Evolutionary conservation across 2,113 vertebrate genomes (phyloP).

Genomic region (Orthonyx spaldingii): DNA sequence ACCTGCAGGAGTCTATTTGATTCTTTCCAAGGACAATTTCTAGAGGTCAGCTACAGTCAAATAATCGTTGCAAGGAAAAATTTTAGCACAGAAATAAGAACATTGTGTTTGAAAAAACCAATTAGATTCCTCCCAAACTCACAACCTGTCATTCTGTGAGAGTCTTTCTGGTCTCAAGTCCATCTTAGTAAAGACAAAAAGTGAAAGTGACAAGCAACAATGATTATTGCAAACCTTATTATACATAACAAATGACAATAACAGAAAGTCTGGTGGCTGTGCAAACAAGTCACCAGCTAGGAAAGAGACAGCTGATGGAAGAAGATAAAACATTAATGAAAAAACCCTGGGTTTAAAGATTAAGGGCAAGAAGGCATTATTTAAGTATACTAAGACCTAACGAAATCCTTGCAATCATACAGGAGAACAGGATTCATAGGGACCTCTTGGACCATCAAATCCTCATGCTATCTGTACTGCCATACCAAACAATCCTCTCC

Average conservation of each 20-base stretch:
- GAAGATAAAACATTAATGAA: constrained; percentile 16
- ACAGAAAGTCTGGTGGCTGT: background rate
- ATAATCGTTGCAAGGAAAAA: background rate
- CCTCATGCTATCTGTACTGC: background rate
- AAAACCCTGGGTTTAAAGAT: constrained; percentile 19
- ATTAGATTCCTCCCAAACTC: background rate
- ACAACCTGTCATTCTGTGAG: background rate
- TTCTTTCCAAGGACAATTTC: background rate
- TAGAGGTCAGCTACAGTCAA: background rate
- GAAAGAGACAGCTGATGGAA: background rate
- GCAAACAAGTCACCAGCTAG: background rate
- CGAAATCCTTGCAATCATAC: background rate
- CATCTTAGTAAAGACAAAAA: background rate
- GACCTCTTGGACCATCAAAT: background rate
- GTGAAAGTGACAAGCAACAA: background rate
- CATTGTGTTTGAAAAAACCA: background rate
- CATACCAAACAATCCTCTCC: background rate
- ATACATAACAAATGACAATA: background rate
- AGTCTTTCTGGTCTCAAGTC: background rate
- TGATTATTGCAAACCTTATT: background rate
- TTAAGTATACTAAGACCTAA: background rate
- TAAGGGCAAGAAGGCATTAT: constrained; percentile 33
- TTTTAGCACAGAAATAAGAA: background rate
- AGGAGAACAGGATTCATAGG: background rate
- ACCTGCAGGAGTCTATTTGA: background rate